Conservation (phyloP, 2,888 invertebrate species). For the Pyrrhia umbra region DNA sequence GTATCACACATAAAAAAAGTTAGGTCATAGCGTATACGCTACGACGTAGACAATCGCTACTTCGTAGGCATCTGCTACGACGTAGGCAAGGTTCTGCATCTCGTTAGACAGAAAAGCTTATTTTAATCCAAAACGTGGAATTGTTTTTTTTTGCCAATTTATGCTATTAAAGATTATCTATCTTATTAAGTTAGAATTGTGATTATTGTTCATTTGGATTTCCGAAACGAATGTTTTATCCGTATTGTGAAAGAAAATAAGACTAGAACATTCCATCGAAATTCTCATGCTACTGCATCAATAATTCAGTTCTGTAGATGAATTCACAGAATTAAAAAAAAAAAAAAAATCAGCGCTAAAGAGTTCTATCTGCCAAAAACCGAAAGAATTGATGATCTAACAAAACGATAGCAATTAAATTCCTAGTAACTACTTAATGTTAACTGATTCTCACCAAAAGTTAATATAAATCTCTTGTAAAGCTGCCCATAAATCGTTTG, state of each 20-base stretch:
- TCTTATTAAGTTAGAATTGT: too few relatives aligned
- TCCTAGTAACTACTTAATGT: slow-evolving; percentile 13
- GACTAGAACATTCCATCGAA: neutral
- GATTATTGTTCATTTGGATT: neutral
- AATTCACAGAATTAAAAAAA: neutral
- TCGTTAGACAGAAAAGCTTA: too few relatives aligned
- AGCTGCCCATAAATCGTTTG: slow-evolving; percentile 39
- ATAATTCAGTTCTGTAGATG: neutral
- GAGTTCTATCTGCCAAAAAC: neutral
- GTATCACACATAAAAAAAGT: neutral
- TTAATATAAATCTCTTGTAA: slow-evolving; percentile 22
- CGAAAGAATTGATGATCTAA: neutral
- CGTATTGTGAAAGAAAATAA: neutral
- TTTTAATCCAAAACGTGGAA: too few relatives aligned
- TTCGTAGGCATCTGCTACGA: neutral
- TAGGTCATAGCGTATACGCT: neutral
- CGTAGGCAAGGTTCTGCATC: neutral
- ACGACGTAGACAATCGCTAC: too few relatives aligned
- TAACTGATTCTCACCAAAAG: slow-evolving; percentile 28
- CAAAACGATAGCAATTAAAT: neutral
- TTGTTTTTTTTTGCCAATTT: too few relatives aligned
- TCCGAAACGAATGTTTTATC: neutral
- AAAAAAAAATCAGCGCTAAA: neutral
- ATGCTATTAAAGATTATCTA: too few relatives aligned
- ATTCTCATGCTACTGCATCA: neutral